Conservation (phyloP, 2,113 vertebrate genomes). For the Sebastes schlegelii region DNA sequence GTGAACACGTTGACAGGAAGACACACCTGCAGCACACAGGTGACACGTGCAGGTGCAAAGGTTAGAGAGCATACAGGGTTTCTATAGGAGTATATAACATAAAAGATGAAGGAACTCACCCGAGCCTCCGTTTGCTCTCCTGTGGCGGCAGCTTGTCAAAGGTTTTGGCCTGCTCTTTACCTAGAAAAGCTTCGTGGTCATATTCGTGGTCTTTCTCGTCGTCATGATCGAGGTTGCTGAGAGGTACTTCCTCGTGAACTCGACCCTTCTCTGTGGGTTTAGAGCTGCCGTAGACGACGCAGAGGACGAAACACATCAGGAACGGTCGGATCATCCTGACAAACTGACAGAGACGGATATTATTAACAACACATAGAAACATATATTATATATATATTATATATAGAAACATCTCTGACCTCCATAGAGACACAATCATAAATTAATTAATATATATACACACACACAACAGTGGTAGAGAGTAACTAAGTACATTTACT, state of each 20-base stretch:
- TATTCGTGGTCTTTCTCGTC: conserved; percentile 90
- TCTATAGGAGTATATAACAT: too few relatives aligned
- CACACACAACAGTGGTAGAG: too few relatives aligned
- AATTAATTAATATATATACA: too few relatives aligned
- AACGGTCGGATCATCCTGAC: conserved; percentile 81
- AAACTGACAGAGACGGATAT: not conserved
- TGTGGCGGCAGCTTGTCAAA: conserved; percentile 92
- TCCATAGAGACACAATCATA: not conserved
- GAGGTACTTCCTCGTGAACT: conserved; percentile 86
- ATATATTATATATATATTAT: too few relatives aligned
- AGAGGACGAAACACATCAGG: conserved; percentile 85
- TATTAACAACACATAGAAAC: too few relatives aligned
- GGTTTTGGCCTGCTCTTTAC: conserved; percentile 89
- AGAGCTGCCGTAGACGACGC: conserved; percentile 82
- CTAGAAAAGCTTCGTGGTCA: conserved; percentile 94
- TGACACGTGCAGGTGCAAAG: too few relatives aligned
- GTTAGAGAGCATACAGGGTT: not conserved
- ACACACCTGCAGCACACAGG: not conserved
- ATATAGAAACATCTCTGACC: not conserved
- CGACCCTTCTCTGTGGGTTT: conserved; percentile 92
- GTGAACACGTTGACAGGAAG: not conserved
- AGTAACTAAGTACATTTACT: not conserved
- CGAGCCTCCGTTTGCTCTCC: conserved; percentile 92
- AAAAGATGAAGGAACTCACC: conserved; percentile 80
- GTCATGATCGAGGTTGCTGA: conserved; percentile 88